Evolutionary conservation across 35 echinoderm and acorn worm genomes (phyloP).

Genomic region (Chiridota heheva): DNA sequence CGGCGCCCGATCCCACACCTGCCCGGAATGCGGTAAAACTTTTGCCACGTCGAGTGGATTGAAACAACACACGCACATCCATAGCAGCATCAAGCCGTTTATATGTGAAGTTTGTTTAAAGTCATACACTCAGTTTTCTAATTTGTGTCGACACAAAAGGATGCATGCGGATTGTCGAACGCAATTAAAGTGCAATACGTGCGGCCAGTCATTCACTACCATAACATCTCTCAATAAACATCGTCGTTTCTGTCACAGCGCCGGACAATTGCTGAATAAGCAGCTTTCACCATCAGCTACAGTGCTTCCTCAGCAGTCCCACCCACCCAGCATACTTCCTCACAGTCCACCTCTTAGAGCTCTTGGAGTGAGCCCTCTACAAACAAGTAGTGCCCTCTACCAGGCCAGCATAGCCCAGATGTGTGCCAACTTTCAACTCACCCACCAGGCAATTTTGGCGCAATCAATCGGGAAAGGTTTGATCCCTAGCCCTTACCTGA

Average conservation of each 20-base stretch:
- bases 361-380: not conserved
- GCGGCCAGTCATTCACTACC: constrained; percentile 86
- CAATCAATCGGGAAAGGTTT: constrained; percentile 59
- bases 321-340: constrained; percentile 25
- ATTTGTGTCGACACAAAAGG: constrained; percentile 91
- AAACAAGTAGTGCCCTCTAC: constrained; percentile 50
- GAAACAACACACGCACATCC: constrained; percentile 98
- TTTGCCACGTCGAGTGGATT: constrained; percentile 94
- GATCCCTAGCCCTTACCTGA: constrained; percentile 60
- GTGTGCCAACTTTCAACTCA: constrained; percentile 82
- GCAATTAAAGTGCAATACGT: constrained; percentile 82
- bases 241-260: constrained; percentile 90
- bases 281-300: constrained; percentile 53
- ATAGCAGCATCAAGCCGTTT: constrained; percentile 98
- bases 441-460: constrained; percentile 75
- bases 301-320: constrained; percentile 12
- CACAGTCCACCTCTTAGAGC: constrained; percentile 53
- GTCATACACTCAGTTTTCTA: constrained; percentile 98
- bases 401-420: constrained; percentile 86
- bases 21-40: constrained; percentile 95
- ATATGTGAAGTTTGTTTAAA: constrained; percentile 97
- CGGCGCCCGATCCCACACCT: constrained; percentile 85
- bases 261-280: constrained; percentile 58
- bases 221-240: constrained; percentile 97
- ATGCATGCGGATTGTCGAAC: constrained; percentile 98